Evolutionary conservation across 2,888 invertebrate genomes (phyloP).

Genomic region (Acanthoscelides obtectus): DNA sequence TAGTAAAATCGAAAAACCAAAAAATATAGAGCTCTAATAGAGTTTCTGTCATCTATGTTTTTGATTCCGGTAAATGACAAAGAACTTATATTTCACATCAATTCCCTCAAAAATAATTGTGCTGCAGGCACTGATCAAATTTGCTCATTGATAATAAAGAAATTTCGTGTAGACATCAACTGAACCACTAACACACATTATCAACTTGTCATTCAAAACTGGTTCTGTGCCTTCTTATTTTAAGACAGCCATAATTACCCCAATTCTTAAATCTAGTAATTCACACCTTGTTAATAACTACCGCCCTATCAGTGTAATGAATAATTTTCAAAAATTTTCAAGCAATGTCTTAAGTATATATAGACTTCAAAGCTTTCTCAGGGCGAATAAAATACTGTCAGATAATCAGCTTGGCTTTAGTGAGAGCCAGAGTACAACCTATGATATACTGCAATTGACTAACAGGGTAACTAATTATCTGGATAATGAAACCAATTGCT

Average conservation of each 20-base stretch:
- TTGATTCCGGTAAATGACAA: neutral
- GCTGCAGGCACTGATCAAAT: too few species aligned
- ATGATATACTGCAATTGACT: neutral
- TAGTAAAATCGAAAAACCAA: too few species aligned
- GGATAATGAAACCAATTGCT: neutral
- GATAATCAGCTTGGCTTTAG: slow-evolving; percentile 4
- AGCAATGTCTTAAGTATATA: too few species aligned
- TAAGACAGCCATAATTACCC: slow-evolving; percentile 4
- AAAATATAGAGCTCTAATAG: neutral
- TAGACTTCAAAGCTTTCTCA: slow-evolving; percentile 3
- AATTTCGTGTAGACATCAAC: neutral
- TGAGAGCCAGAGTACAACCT: neutral
- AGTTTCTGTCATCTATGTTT: neutral
- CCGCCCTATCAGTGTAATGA: slow-evolving; percentile 1
- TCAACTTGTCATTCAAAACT: slow-evolving; percentile 1
- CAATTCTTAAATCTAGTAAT: slow-evolving; percentile 1
- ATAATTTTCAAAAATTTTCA: slow-evolving; percentile 6
- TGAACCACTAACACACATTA: neutral
- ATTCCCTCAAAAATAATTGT: neutral
- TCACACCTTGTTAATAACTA: neutral
- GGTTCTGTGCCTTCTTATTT: neutral
- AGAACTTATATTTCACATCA: slow-evolving; percentile 2
- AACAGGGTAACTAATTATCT: neutral
- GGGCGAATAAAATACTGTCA: slow-evolving; percentile 3
- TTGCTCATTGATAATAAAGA: too few species aligned